These are phyloP conservation scores for Pholis gunnellus DNA, from an alignment of 2,113 vertebrate species.

Conservation along the genomic window DNA sequence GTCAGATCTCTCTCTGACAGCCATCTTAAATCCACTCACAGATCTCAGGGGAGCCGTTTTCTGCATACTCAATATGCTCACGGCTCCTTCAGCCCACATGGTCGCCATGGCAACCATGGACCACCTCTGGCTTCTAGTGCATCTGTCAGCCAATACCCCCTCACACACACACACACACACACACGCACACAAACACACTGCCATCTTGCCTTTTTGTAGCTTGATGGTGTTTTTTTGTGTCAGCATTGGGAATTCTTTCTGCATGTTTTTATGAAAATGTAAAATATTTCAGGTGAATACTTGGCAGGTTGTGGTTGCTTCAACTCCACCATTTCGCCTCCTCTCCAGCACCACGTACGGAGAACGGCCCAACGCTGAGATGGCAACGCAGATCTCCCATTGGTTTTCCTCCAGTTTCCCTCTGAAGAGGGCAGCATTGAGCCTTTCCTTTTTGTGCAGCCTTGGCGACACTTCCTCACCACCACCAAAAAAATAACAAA, in stretches of 20 bases:
- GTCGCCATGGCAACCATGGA: slow-evolving; percentile 86
- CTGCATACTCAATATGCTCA: slow-evolving; percentile 83
- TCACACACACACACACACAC: not conserved
- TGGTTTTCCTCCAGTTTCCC: not conserved
- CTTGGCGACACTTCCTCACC: slow-evolving; percentile 46
- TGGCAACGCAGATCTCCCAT: not conserved
- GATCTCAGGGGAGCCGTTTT: slow-evolving; percentile 85
- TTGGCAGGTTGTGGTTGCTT: not conserved
- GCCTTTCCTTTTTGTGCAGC: slow-evolving; percentile 49
- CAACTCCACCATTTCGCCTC: slow-evolving; percentile 3
- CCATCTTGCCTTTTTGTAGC: slow-evolving; percentile 23
- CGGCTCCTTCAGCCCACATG: slow-evolving; percentile 79
- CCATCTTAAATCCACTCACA: slow-evolving; percentile 78
- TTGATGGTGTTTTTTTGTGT: slow-evolving; percentile 14
- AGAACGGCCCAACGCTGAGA: slow-evolving; percentile 18
- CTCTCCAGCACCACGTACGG: not conserved
- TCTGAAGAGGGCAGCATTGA: slow-evolving; percentile 78
- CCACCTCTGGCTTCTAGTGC: slow-evolving; percentile 75
- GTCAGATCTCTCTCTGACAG: slow-evolving; percentile 67
- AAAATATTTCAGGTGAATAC: not conserved
- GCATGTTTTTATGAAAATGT: not conserved
- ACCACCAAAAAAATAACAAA: slow-evolving; percentile 1
- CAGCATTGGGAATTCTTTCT: not conserved
- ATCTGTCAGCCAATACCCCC: slow-evolving; percentile 66
- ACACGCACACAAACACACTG: slow-evolving; percentile 19